These are phyloP conservation scores for Psilopsiagon aurifrons DNA, from an alignment of 2,113 vertebrate species.

Conservation along the genomic window DNA sequence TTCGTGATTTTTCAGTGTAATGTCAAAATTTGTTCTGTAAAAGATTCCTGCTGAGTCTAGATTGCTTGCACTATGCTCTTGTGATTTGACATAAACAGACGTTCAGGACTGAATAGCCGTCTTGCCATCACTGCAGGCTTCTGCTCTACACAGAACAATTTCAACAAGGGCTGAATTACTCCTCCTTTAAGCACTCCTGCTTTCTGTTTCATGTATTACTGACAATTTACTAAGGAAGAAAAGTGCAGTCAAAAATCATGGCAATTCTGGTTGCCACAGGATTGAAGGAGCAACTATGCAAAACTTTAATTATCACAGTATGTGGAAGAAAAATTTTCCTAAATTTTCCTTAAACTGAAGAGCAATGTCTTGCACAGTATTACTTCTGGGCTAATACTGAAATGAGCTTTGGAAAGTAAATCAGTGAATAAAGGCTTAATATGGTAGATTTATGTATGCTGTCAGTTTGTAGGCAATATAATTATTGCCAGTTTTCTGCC, in stretches of 20 bases:
- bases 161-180: slow-evolving; percentile 15
- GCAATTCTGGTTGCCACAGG: slow-evolving; percentile 2
- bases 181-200: not conserved
- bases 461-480: slow-evolving; percentile 60
- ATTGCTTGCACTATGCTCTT: slow-evolving; percentile 15
- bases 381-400: slow-evolving; percentile 36
- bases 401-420: slow-evolving; percentile 62
- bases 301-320: slow-evolving; percentile 28
- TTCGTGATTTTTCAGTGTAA: slow-evolving; percentile 3
- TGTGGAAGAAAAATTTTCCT: slow-evolving; percentile 15
- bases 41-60: not conserved
- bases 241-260: slow-evolving; percentile 41
- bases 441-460: slow-evolving; percentile 57
- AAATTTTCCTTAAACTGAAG: slow-evolving; percentile 11
- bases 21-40: slow-evolving; percentile 28
- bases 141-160: not conserved
- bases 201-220: not conserved
- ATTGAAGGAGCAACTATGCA: not conserved
- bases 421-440: slow-evolving; percentile 37
- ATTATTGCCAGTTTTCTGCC: slow-evolving; percentile 71
- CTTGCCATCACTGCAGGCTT: not conserved
- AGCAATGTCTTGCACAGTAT: not conserved
- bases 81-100: slow-evolving; percentile 49
- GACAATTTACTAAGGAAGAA: slow-evolving; percentile 6
- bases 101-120: not conserved